Conservation (phyloP, 2,113 vertebrate species). For the Halcyon senegalensis region DNA sequence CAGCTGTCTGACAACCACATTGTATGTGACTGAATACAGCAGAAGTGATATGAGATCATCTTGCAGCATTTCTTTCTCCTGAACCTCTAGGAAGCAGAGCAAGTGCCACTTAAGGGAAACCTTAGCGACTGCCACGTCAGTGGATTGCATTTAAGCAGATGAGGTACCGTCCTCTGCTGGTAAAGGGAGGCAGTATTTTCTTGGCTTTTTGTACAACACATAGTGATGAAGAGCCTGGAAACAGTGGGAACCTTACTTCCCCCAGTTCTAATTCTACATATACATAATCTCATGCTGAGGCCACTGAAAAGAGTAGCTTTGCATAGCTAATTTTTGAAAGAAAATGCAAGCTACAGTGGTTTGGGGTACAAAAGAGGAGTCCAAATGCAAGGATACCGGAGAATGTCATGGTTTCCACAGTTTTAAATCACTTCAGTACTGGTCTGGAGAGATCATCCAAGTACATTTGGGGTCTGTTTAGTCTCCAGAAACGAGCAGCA, state of each 20-base stretch:
- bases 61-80: background rate
- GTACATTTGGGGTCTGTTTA: background rate
- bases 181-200: background rate
- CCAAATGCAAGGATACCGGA: background rate
- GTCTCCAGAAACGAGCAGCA: background rate
- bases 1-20: background rate
- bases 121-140: background rate
- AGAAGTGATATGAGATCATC: background rate
- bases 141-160: conserved; percentile 12
- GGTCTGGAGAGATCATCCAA: background rate
- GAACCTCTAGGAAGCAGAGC: background rate
- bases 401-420: background rate
- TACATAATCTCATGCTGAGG: background rate
- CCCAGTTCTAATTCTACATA: background rate
- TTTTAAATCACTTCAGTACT: background rate
- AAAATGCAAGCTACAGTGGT: background rate
- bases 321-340: background rate
- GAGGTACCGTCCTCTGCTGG: conserved; percentile 74
- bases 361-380: background rate
- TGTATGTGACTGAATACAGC: background rate
- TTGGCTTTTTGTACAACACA: background rate
- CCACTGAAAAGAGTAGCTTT: background rate
- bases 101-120: background rate
- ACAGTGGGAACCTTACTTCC: background rate
- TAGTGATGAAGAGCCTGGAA: background rate